Evolutionary conservation across 2,797 vertebrate genomes (phyloP), one percentile per base, ranked within the genome.

Genomic region (Luscinia megarhynchos): DNA sequence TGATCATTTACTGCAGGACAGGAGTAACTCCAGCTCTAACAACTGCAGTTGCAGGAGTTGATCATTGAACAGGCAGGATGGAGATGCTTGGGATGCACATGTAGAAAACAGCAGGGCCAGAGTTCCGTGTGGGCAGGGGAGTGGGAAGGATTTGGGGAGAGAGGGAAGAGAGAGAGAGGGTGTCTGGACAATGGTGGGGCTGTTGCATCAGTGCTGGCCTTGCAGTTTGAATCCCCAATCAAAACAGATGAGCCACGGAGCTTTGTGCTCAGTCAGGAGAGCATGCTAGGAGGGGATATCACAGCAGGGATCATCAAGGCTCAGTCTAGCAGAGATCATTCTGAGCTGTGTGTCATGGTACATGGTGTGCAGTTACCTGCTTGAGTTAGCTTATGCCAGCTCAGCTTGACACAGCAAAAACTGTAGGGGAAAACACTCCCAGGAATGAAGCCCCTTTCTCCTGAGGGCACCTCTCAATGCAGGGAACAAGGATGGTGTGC

Each of bases 201-300:
- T 72, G 75, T 89, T 92, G 89, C 76, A 0, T 94, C 94, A 96
- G 80, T 89, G 95, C 96, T 96, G 69, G 74, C 93, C 93, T 96
- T 95, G 93, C 93, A 90, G 79, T 94, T 97, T 96, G 75, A 7
- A 50, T 91, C 32, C 59, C 64, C 87, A 94, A 89, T 85, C 95
- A 97, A 96, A 97, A 97, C 90, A 93, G 74, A 97, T 95, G 96
- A 96, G 90, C 91, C 91, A 87, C 19, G 61, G 54, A 67, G 87
- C 81, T 85, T 83, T 70, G 61, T 79, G 89, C 69, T 81, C 69
- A 50, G 72, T 51, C 89, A 84, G 70, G 41, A 82, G 69, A 43
- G 90, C 87, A 54, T 95, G 74, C 68, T 75, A 24, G 55, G 73
- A 41, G n/a, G 12, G 50, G 48, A 7, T 77, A 85, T 82, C 83